Evolutionary conservation across 2,113 vertebrate species (phyloP).

Genomic region (Sorex fumeus): DNA sequence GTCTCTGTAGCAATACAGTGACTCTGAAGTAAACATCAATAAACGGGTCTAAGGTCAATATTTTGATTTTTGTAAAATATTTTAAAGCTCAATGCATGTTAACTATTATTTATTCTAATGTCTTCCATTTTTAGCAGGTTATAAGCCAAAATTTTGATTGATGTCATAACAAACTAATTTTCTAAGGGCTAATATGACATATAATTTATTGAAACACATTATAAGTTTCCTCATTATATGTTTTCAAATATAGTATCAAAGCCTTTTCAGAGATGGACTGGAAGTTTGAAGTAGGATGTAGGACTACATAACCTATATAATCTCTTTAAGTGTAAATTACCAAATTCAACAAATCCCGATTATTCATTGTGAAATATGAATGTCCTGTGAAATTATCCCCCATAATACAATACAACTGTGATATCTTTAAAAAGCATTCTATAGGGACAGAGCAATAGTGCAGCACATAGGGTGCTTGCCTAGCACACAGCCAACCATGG

Average conservation of each 20-base stretch:
- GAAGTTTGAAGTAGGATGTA: neutral
- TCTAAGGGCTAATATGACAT: slow-evolving; percentile 19
- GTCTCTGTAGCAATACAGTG: neutral
- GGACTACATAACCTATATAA: neutral
- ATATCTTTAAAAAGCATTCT: neutral
- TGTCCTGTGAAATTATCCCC: neutral
- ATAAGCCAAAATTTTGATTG: neutral
- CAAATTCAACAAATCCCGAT: neutral
- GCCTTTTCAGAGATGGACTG: neutral
- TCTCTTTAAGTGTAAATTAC: slow-evolving; percentile 18
- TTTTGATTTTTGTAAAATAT: slow-evolving; percentile 11
- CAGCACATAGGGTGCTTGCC: too few relatives aligned
- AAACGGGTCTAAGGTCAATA: neutral
- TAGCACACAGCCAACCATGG: too few relatives aligned
- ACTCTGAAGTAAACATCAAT: neutral
- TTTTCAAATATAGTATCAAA: neutral
- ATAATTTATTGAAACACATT: neutral
- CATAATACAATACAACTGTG: neutral
- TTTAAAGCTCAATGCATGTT: slow-evolving; percentile 8
- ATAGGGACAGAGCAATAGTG: too few relatives aligned
- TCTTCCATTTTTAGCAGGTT: neutral
- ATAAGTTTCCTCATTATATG: neutral
- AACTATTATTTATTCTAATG: slow-evolving; percentile 42
- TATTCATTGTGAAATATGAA: neutral
- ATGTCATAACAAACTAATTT: slow-evolving; percentile 12